Evolutionary conservation across 2,113 vertebrate species (phyloP).

Genomic region (Hippotragus niger): DNA sequence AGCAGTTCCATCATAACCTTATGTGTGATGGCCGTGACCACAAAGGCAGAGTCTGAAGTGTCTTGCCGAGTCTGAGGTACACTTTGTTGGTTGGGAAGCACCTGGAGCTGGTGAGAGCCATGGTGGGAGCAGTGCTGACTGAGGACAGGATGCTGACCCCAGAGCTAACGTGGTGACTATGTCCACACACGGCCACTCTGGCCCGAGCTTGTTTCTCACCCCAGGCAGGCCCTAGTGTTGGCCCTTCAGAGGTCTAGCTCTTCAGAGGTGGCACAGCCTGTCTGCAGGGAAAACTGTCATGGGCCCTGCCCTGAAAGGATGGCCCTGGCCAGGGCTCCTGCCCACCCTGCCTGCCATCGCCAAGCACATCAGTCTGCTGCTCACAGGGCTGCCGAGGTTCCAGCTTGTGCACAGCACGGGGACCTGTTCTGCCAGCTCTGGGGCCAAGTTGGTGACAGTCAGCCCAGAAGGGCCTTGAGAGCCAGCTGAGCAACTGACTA

Average conservation of each 20-base stretch:
- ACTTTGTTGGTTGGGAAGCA: not conserved
- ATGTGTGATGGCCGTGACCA: accelerated
- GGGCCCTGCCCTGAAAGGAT: not conserved
- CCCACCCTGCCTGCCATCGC: not conserved
- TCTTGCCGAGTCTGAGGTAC: too few species aligned
- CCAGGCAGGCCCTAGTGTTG: not conserved
- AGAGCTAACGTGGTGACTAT: too few species aligned
- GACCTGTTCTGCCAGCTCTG: not conserved
- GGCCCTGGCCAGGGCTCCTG: not conserved
- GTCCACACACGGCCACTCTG: accelerated
- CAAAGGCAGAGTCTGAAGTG: not conserved
- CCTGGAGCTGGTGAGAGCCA: not conserved
- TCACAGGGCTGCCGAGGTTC: not conserved
- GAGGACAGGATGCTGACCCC: not conserved
- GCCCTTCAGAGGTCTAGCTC: not conserved
- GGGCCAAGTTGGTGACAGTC: not conserved
- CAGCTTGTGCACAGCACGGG: not conserved
- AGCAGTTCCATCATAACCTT: too few species aligned
- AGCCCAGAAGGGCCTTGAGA: not conserved
- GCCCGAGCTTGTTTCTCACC: not conserved
- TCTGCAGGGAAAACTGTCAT: not conserved
- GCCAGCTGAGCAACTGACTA: not conserved
- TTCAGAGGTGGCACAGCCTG: not conserved
- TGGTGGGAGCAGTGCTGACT: not conserved
- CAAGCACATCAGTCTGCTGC: not conserved